These are phyloP conservation scores for Asteroscopus sphinx DNA, from an alignment of 2,888 invertebrate species.

Conservation along the genomic window DNA sequence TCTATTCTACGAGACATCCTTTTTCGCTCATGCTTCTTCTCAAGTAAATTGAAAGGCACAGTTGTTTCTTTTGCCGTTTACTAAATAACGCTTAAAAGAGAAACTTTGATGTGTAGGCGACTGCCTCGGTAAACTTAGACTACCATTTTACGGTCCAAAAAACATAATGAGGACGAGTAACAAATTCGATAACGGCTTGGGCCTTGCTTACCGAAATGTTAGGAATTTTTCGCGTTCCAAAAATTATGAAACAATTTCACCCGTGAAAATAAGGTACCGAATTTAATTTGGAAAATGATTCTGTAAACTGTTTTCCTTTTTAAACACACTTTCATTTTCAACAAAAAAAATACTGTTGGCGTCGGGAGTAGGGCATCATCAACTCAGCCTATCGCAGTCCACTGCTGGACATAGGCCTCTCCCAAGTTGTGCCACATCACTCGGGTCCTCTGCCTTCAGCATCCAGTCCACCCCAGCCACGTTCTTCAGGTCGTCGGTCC, in stretches of 20 bases:
- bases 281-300: constrained; percentile 62
- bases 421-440: no score
- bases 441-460: no score
- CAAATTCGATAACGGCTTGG: constrained; percentile 52
- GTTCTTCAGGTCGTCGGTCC: no score
- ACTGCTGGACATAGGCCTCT: no score
- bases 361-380: no score
- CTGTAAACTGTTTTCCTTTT: constrained; percentile 59
- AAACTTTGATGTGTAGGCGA: constrained; percentile 18
- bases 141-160: constrained; percentile 46
- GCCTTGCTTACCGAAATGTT: constrained; percentile 43
- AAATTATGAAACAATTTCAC: constrained; percentile 62
- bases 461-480: no score
- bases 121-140: constrained; percentile 33
- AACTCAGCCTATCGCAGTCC: no score
- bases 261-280: constrained; percentile 50
- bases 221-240: constrained; percentile 48
- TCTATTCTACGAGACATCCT: background rate
- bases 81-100: constrained; percentile 22
- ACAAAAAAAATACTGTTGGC: no score
- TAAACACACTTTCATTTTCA: constrained; percentile 1
- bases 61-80: constrained; percentile 11
- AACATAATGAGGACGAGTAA: constrained; percentile 45
- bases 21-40: background rate
- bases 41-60: constrained; percentile 18